Evolutionary conservation across 2,888 invertebrate genomes (phyloP).

Genomic region (Leptura quadrifasciata): DNA sequence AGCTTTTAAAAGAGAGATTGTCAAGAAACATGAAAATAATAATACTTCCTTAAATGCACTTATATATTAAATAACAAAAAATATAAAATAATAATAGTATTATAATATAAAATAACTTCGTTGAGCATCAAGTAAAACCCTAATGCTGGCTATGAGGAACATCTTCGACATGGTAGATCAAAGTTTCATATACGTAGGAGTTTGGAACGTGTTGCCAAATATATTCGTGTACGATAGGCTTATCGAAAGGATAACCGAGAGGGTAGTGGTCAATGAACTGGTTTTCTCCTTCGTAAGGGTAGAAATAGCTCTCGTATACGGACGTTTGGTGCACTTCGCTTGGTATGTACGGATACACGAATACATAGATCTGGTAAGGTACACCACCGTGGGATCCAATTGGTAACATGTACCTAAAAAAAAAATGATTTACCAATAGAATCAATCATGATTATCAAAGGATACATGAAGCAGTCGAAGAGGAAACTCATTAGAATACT

Average conservation of each 20-base stretch:
- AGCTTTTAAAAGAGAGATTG: too few species aligned
- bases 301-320: slow-evolving; percentile 27
- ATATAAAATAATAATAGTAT: background rate
- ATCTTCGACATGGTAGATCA: slow-evolving; percentile 77
- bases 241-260: slow-evolving; percentile 85
- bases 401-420: slow-evolving; percentile 75
- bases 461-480: too few species aligned
- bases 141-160: slow-evolving; percentile 16
- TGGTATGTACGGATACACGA: slow-evolving; percentile 73
- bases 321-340: slow-evolving; percentile 36
- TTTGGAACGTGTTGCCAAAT: slow-evolving; percentile 81
- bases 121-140: background rate
- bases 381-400: slow-evolving; percentile 81
- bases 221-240: slow-evolving; percentile 76
- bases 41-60: background rate
- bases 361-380: slow-evolving; percentile 75
- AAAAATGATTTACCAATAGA: slow-evolving; percentile 6
- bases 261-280: slow-evolving; percentile 77
- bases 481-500: too few species aligned
- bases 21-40: background rate
- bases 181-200: slow-evolving; percentile 80
- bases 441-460: too few species aligned
- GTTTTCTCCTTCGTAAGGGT: slow-evolving; percentile 12
- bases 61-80: slow-evolving; percentile 1
- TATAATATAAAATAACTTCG: background rate